Evolutionary conservation across 2,888 invertebrate species (phyloP), one percentile per base, ranked within the genome.

Genomic region (Drosophila phalerata): DNA sequence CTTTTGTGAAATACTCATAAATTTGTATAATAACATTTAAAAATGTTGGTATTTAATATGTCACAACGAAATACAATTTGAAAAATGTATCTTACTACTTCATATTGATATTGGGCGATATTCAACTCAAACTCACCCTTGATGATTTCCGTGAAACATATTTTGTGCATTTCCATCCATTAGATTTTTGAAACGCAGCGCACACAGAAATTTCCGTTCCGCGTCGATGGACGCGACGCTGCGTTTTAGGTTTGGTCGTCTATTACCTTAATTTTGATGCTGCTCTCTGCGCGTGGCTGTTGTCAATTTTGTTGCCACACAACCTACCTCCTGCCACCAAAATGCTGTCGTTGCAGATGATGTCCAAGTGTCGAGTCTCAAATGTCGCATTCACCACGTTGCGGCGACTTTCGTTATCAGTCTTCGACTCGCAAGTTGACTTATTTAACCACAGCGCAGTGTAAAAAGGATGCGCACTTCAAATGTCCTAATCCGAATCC

Each of bases 81-180:
- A 22, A 22, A 22, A 4, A 22, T 22, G 22, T 22, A 4, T 22
- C 22, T 22, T 22, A 22, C 0, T 22, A 22, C 22, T 22, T 22
- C 4, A 4, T 3, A 22, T 22, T 22, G 22, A 22, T 17, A 17
- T 10, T 9, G 15, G 1, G 13, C 3, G 9, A 38, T 38, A 22
- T 28, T 17, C 63, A 75, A 28, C 28, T 28, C 28, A 69, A 75
- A 89, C 88, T 88, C 88, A 93, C 93, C 93, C 94, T 92, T 94
- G 94, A 91, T 93, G 94, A 92, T 94, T 94, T 92, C 94, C 94
- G 93, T 94, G 94, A 91, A 92, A 93, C 93, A 93, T 93, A 92
- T 93, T 93, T 91, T 93, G 93, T 88, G 93, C 93, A 92, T 93
- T 92, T 91, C 93, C 93, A 92, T 93, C 93, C 93, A 93, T 93